Evolutionary conservation across 2,113 vertebrate genomes (phyloP), one percentile per base, ranked within the genome.

Genomic region (Pseudolaguvia tuberculata): DNA sequence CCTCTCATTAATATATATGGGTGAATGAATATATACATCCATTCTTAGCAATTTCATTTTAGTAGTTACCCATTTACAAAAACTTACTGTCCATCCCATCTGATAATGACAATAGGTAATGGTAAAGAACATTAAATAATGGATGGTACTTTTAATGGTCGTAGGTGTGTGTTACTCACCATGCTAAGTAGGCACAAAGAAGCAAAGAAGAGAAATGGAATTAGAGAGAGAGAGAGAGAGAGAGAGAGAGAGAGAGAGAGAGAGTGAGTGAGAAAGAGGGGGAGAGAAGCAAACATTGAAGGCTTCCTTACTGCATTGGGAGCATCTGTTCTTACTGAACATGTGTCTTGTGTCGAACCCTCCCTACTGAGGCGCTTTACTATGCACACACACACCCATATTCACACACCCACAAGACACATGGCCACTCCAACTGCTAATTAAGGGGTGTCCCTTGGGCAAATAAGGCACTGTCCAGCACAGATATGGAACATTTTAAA

Each of bases 321-420:
- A 50, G 52, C 45, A 81, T 83, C 75, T 82, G 79, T 84, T 88
- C 82, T 87, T 89, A 89, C 86, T 85, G 85, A 86, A 88, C 87
- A 87, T 81, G 82, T 85, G 85, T 83, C 84, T 78, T 78, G 65
- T 83, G 80, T 82, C 78, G 78, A 67, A 74, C 78, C 84, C 82
- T 81, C 83, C 82, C 84, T 70, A 27, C 48, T 42, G 62, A 79
- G 76, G 59, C 51, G 9, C 69, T 76, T 80, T 71, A 57, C 29
- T 79, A 77, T 78, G 75, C 61, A 18, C 62, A 59, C 53, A 51
- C 77, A 76, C 62, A 77, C 81, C 8, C 52, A 57, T 27, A 50
- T 81, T 77, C 82, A 12, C 58, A 47, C 42, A 52, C 81, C 76
- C 83, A 57, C 59, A 29, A 11, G 23, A 50, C 63, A 67, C 63